phyloP scores from a whole-genome alignment of 2,113 vertebrate genomes.

The Isurus oxyrinchus region DNA sequence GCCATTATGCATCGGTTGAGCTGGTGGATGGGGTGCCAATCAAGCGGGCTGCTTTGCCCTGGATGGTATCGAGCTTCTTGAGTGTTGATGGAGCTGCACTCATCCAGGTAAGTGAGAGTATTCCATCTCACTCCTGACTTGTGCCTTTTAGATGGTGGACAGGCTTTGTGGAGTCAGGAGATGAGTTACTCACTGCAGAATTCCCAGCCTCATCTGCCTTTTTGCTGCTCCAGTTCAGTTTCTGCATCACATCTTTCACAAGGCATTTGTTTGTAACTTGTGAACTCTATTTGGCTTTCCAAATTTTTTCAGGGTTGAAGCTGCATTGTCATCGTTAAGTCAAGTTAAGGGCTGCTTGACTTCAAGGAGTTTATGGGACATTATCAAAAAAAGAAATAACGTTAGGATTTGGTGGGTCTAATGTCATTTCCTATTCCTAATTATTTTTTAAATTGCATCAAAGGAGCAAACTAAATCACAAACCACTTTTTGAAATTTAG shows the following conservation, averaged over 20 bases:
- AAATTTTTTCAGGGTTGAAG: not conserved
- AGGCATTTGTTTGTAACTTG: not conserved
- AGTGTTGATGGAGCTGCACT: too few relatives aligned
- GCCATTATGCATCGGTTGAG: too few relatives aligned
- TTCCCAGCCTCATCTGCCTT: too few relatives aligned
- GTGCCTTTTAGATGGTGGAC: too few relatives aligned
- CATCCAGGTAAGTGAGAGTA: too few relatives aligned
- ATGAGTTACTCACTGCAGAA: too few relatives aligned
- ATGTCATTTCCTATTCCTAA: not conserved
- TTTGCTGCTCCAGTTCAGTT: not conserved
- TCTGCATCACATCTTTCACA: not conserved
- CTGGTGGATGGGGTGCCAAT: too few relatives aligned
- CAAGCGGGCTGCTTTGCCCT: too few relatives aligned
- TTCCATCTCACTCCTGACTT: too few relatives aligned
- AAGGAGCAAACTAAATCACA: not conserved
- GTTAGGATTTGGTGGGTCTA: not conserved
- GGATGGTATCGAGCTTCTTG: too few relatives aligned
- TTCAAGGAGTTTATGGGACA: not conserved
- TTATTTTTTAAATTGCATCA: not conserved
- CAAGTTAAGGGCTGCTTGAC: not conserved
- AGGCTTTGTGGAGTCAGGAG: too few relatives aligned
- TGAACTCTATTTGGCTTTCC: not conserved
- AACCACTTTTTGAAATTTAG: not conserved
- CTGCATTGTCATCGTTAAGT: not conserved
- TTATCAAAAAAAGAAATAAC: not conserved